Conservation (phyloP, 2,113 vertebrate genomes). For the Tympanuchus pallidicinctus region DNA sequence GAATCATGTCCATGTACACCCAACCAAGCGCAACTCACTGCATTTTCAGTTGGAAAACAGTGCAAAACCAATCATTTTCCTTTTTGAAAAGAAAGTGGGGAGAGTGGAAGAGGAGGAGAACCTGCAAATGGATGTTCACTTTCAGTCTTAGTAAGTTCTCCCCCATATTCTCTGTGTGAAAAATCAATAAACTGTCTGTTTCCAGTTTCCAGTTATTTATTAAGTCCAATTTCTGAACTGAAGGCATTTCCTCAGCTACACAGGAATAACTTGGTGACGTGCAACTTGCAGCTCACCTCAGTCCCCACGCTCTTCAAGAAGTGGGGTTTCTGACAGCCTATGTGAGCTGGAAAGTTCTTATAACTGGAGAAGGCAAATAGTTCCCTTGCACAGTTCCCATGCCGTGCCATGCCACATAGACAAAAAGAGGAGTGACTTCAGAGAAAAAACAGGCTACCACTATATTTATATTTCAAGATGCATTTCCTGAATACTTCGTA, state of each 20-base stretch:
- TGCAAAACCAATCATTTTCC: not conserved
- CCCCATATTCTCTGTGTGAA: not conserved
- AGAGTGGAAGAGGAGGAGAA: not conserved
- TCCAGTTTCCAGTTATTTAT: not conserved
- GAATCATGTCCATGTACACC: fast-evolving
- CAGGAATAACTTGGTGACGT: not conserved
- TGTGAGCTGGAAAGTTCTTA: not conserved
- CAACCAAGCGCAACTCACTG: not conserved
- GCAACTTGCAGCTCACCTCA: not conserved
- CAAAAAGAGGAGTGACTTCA: not conserved
- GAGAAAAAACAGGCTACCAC: not conserved
- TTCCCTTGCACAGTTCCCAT: not conserved
- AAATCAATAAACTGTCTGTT: not conserved
- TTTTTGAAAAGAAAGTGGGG: not conserved
- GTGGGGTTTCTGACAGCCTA: not conserved
- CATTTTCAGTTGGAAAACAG: not conserved
- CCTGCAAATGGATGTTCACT: not conserved
- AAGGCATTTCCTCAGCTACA: not conserved
- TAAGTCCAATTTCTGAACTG: not conserved
- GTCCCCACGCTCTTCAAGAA: not conserved
- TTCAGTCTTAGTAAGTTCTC: not conserved
- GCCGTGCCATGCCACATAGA: fast-evolving
- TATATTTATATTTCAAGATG: not conserved
- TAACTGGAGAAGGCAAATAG: conserved; percentile 3
- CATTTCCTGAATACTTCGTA: not conserved